These are phyloP conservation scores for Synanceia verrucosa DNA, from an alignment of 2,797 vertebrate genomes.

Conservation along the genomic window DNA sequence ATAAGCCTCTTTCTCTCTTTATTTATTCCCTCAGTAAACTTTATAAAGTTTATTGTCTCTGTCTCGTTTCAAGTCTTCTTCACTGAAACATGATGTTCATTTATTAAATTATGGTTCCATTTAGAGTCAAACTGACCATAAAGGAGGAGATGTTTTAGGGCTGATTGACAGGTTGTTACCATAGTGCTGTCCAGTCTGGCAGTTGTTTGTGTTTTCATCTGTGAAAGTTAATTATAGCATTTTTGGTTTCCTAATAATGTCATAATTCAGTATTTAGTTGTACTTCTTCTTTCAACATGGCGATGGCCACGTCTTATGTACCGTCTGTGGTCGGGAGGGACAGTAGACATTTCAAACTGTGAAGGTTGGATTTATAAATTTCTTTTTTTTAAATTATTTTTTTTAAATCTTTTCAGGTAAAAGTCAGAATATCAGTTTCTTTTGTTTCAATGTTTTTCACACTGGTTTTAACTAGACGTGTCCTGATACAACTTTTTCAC, in stretches of 20 bases:
- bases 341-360: not conserved
- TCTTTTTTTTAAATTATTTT: rapidly evolving
- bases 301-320: not conserved
- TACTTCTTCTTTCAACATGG: no score
- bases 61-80: not conserved
- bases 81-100: not conserved
- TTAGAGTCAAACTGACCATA: not conserved
- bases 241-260: no score
- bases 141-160: not conserved
- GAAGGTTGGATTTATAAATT: not conserved
- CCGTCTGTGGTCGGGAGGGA: not conserved
- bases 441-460: not conserved
- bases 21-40: not conserved
- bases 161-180: not conserved
- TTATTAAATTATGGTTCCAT: not conserved
- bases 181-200: not conserved
- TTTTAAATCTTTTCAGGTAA: not conserved
- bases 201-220: not conserved
- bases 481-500: no score
- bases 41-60: not conserved
- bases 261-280: no score
- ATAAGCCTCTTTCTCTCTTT: rapidly evolving
- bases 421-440: not conserved
- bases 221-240: not conserved
- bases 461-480: no score